Evolutionary conservation across 2,797 vertebrate genomes (phyloP), one percentile per base, ranked within the genome.

Genomic region (Kryptopterus vitreolus): DNA sequence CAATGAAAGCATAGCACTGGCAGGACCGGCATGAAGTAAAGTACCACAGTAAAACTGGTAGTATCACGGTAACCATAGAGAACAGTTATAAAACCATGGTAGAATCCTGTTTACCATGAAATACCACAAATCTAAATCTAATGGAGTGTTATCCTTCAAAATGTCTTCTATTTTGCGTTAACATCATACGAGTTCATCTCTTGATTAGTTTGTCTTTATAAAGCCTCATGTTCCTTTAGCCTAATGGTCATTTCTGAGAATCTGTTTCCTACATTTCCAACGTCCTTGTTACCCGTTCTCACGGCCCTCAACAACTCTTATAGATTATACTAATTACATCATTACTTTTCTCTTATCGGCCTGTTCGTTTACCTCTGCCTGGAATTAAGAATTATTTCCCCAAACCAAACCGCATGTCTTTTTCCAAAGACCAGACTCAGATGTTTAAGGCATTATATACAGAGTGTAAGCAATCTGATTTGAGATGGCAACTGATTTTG

Each of bases 311-410:
- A 13, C 53, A 16, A 33, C 22, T 11, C 18, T 53, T 71, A 22
- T 3, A 18, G 10, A 71, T 71, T 31, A 31, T 48, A 20, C 26
- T 31, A 11, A 3, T 50, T 48, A n/a, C n/a, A n/a, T n/a, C n/a
- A n/a, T n/a, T 48, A 22, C 10, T 53, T 53, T 71, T 18, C 22
- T 68, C 20, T 63, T 66, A 12, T 69, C 15, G 26, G 68, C 9
- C 24, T 70, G 68, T 57, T 57, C 13, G 55, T 22, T 72, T 31
- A 24, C 52, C 31, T 38, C 22, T 31, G 43, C n/a, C n/a, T 48
- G 38, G 65, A 68, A 68, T 68, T 48, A 68, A 24, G 15, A 26
- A 68, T 33, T 22, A 53, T 53, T 71, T 71, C 26, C 48, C 11
- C 2, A 33, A 31, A 53, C 6, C 12, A 71, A 71, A 71, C 10